These are phyloP conservation scores for Labeo catla DNA, from an alignment of 2,113 vertebrate species.

Conservation along the genomic window DNA sequence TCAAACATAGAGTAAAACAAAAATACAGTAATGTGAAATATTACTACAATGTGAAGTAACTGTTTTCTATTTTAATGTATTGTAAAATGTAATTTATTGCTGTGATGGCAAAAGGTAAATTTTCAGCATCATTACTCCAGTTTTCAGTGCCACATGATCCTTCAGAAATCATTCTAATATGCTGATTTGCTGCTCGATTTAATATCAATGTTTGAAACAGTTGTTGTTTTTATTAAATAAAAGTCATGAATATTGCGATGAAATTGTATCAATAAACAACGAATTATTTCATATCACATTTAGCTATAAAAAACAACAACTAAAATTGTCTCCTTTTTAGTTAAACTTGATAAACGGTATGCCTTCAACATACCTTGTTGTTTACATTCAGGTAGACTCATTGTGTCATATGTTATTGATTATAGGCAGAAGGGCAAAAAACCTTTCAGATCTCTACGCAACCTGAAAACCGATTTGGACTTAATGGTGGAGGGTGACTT, in stretches of 20 bases:
- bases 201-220: not conserved
- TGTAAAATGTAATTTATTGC: not conserved
- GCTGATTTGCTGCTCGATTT: not conserved
- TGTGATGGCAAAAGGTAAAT: not conserved
- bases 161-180: not conserved
- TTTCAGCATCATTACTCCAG: not conserved
- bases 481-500: conserved; percentile 94
- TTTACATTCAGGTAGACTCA: not conserved
- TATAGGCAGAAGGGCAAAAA: conserved; percentile 94
- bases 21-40: not conserved
- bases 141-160: not conserved
- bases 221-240: not conserved
- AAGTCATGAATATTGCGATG: not conserved
- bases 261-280: not conserved
- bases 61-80: not conserved
- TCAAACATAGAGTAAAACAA: not conserved
- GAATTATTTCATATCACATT: not conserved
- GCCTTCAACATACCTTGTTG: not conserved
- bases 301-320: no score
- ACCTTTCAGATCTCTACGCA: conserved; percentile 90
- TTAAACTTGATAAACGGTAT: not conserved
- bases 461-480: conserved; percentile 90
- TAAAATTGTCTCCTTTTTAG: not conserved
- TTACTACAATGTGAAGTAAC: not conserved
- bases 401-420: not conserved